A percentile compares a stretch with the other conserved stretches of the same genome.
Evolutionary conservation across 1,140 invertebrate genomes (phyloP).

Genomic region (Zaprionus camerounensis): DNA sequence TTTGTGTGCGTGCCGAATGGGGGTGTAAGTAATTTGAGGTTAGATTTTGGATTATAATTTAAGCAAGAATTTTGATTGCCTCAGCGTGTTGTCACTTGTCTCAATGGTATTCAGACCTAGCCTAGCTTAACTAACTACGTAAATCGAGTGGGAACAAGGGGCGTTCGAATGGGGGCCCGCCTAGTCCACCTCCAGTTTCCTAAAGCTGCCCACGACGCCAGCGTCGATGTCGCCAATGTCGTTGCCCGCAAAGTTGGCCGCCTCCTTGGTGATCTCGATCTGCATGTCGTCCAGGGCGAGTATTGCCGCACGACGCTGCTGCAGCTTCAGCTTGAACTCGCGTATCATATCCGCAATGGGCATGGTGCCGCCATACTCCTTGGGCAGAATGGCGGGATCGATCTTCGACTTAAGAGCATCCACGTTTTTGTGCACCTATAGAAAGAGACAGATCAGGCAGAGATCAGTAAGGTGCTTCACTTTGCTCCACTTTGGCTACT

Average conservation of each 20-base stretch:
- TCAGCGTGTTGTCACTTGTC: constrained; percentile 59
- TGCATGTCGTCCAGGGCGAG: constrained; percentile 92
- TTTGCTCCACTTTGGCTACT: constrained; percentile 64
- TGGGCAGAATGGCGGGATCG: constrained; percentile 90
- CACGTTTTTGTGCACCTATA: constrained; percentile 89
- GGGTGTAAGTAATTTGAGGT: constrained; percentile 21
- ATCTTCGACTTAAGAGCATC: constrained; percentile 89
- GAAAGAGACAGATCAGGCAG: background rate
- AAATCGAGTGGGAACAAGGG: background rate
- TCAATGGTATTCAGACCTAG: constrained; percentile 73
- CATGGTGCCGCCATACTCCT: constrained; percentile 93
- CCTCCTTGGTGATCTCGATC: constrained; percentile 88
- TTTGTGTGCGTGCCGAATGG: constrained; percentile 3
- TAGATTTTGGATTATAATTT: constrained; percentile 57
- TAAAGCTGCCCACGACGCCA: constrained; percentile 90
- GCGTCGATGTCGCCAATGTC: constrained; percentile 88
- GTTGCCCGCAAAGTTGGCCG: constrained; percentile 87
- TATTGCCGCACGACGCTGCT: constrained; percentile 87
- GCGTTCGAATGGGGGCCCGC: background rate
- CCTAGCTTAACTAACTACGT: constrained; percentile 60
- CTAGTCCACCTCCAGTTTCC: constrained; percentile 93
- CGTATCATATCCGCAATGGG: constrained; percentile 92
- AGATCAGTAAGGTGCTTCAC: background rate
- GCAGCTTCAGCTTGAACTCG: constrained; percentile 88
- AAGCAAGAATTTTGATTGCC: constrained; percentile 53